These are phyloP conservation scores for Cataglyphis rosenhaueri DNA, from an alignment of 2,888 invertebrate genomes.

Conservation along the genomic window DNA sequence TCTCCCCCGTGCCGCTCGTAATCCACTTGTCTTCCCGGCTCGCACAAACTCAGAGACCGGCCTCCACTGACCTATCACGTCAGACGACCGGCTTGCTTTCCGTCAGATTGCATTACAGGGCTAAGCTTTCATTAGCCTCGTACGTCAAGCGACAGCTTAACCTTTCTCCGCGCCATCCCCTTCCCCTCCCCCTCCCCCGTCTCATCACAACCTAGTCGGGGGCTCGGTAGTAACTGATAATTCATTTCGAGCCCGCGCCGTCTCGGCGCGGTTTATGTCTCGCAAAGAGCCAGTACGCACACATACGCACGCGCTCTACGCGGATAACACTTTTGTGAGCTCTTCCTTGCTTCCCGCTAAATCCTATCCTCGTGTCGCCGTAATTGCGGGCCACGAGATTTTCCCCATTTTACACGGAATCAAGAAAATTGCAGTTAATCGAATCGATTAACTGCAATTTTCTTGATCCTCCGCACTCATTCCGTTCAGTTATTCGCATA, in stretches of 20 bases:
- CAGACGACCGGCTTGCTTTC: constrained; percentile 75
- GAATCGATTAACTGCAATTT: constrained; percentile 25
- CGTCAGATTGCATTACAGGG: constrained; percentile 80
- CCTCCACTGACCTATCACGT: constrained; percentile 79
- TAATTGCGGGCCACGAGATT: constrained; percentile 35
- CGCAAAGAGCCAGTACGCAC: constrained; percentile 1
- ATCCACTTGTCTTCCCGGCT: constrained; percentile 77
- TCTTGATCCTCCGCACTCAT: background rate
- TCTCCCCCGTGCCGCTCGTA: constrained; percentile 68
- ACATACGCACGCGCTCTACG: constrained; percentile 7
- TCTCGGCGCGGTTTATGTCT: constrained; percentile 38
- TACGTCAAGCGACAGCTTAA: constrained; percentile 80
- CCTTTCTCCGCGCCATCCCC: constrained; percentile 71
- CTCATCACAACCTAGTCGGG: background rate
- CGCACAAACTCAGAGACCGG: constrained; percentile 63
- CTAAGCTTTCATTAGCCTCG: constrained; percentile 82
- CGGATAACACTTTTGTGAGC: constrained; percentile 37
- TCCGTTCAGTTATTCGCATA: background rate
- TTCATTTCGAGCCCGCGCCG: constrained; percentile 66
- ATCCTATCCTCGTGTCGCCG: constrained; percentile 13
- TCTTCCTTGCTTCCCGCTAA: constrained; percentile 20
- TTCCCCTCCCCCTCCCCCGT: constrained; percentile 6
- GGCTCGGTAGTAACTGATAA: constrained; percentile 72
- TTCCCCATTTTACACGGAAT: constrained; percentile 29
- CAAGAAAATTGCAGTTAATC: constrained; percentile 41